Conservation (phyloP, 2,797 vertebrate species). For the Falco concolor region DNA sequence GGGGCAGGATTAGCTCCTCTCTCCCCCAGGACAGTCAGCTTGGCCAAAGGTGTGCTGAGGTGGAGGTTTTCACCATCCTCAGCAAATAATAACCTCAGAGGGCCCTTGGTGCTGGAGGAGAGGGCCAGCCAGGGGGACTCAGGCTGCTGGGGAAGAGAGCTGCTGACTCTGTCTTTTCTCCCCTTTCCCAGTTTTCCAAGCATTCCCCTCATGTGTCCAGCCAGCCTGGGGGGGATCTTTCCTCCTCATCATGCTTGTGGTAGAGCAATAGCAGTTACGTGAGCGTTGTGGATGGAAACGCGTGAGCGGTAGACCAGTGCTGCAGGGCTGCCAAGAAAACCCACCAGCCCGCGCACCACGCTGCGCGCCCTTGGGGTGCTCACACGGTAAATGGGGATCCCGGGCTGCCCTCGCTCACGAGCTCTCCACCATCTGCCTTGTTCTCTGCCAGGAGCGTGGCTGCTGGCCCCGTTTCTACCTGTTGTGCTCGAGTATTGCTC, state of each 20-base stretch:
- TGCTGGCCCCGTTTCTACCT: background rate
- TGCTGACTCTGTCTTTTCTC: background rate
- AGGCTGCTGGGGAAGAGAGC: background rate
- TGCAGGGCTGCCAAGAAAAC: background rate
- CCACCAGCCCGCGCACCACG: background rate
- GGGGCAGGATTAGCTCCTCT: background rate
- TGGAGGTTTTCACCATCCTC: background rate
- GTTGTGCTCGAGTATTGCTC: background rate
- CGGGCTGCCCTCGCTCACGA: background rate
- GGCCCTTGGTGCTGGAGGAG: background rate
- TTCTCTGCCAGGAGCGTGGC: background rate
- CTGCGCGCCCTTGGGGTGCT: background rate
- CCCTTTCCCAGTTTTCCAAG: background rate
- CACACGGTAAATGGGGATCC: background rate
- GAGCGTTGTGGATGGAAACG: rapidly evolving
- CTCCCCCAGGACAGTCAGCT: background rate
- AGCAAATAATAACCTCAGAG: background rate
- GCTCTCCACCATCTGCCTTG: background rate
- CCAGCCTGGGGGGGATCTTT: background rate
- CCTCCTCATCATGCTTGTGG: background rate
- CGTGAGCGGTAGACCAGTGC: background rate
- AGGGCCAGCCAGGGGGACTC: rapidly evolving
- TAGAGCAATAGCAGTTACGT: background rate
- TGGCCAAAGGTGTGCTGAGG: background rate
- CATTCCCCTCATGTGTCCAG: background rate